A percentile compares a stretch with the other conserved stretches of the same genome.
These are phyloP conservation scores for Litocranius walleri DNA, from an alignment of 2,113 vertebrate genomes.

Conservation along the genomic window DNA sequence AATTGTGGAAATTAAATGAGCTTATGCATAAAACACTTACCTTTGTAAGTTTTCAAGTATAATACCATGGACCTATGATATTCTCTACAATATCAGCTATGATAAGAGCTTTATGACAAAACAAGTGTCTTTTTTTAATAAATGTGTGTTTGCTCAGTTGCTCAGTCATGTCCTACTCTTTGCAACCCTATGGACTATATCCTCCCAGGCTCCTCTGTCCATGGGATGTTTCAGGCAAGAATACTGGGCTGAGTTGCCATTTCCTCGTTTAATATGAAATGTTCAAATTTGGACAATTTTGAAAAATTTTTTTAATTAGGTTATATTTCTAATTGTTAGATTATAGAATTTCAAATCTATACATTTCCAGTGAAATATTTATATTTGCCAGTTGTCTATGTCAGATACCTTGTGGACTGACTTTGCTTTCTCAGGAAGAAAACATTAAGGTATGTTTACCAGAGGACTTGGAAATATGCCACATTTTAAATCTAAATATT, in stretches of 20 bases:
- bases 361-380: not conserved
- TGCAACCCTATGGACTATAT: not conserved
- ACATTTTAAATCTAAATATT: not conserved
- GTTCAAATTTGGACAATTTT: not conserved
- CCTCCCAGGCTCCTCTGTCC: not conserved
- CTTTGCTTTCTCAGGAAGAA: slow-evolving; percentile 11
- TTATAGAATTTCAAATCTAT: not conserved
- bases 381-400: not conserved
- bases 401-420: not conserved
- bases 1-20: not conserved
- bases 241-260: not conserved
- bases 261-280: not conserved
- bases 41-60: not conserved
- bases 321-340: not conserved
- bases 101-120: not conserved
- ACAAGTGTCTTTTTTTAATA: not conserved
- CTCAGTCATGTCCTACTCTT: not conserved
- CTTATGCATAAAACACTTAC: not conserved
- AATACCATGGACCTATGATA: not conserved
- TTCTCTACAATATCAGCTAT: not conserved
- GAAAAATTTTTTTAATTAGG: not conserved
- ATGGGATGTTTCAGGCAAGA: not conserved
- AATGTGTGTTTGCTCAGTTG: not conserved
- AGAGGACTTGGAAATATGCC: not conserved
- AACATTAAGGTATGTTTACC: not conserved